These are phyloP conservation scores for Ephestia elutella DNA, from an alignment of 1,140 invertebrate species.

Conservation along the genomic window DNA sequence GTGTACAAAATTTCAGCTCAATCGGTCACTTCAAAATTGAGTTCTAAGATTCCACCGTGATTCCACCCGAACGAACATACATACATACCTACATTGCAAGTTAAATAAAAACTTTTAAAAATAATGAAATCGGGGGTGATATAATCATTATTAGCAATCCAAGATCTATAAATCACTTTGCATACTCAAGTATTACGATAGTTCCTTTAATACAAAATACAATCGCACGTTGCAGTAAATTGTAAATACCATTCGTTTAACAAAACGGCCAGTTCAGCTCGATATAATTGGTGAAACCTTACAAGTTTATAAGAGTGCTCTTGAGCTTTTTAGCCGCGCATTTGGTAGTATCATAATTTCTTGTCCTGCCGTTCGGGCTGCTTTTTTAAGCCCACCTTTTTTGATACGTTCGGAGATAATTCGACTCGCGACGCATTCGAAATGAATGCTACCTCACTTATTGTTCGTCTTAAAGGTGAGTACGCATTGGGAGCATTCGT, in stretches of 20 bases:
- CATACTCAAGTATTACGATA: too few relatives aligned
- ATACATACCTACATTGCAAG: too few relatives aligned
- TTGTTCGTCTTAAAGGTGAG: conserved; percentile 17
- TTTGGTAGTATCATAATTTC: conserved; percentile 69
- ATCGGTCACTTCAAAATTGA: too few relatives aligned
- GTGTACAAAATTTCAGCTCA: too few relatives aligned
- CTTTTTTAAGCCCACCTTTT: conserved; percentile 44
- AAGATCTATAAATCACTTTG: too few relatives aligned
- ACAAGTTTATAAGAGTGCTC: conserved; percentile 30
- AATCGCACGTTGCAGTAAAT: not conserved
- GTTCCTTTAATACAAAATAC: not conserved
- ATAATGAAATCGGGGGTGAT: too few relatives aligned
- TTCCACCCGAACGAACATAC: too few relatives aligned
- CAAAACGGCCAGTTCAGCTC: not conserved
- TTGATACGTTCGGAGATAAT: conserved; percentile 51
- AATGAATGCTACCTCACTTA: conserved; percentile 42
- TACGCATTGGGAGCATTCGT: not conserved
- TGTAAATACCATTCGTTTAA: not conserved
- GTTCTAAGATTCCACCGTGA: too few relatives aligned
- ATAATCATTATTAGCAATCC: too few relatives aligned
- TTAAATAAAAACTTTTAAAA: too few relatives aligned
- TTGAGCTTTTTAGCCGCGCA: conserved; percentile 46
- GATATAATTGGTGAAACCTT: conserved; percentile 43
- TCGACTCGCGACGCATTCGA: conserved; percentile 36
- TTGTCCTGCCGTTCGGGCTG: conserved; percentile 39